These are phyloP conservation scores for Latheticus oryzae DNA, from an alignment of 2,888 invertebrate genomes.

Conservation along the genomic window DNA sequence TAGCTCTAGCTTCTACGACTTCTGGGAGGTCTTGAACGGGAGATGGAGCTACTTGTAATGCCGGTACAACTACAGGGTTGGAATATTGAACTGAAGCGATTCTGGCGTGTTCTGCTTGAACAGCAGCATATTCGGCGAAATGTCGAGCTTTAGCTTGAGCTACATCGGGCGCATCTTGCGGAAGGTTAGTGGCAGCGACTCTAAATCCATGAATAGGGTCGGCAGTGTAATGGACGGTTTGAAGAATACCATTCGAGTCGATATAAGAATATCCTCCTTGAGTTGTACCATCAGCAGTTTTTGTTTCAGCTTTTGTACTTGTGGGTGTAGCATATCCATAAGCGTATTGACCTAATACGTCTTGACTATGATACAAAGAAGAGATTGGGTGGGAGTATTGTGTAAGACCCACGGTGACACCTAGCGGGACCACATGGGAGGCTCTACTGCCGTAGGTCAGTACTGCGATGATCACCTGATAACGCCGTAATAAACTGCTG, in stretches of 20 bases:
- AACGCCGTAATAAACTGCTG: background rate
- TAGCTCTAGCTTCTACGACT: constrained; percentile 60
- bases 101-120: constrained; percentile 56
- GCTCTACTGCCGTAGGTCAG: constrained; percentile 1
- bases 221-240: constrained; percentile 74
- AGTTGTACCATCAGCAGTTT: constrained; percentile 72
- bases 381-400: constrained; percentile 61
- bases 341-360: constrained; percentile 70
- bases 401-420: constrained; percentile 64
- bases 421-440: constrained; percentile 45
- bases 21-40: constrained; percentile 64
- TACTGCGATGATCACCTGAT: constrained; percentile 5
- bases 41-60: constrained; percentile 56
- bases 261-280: constrained; percentile 77
- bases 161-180: constrained; percentile 64
- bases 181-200: constrained; percentile 75
- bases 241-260: constrained; percentile 73
- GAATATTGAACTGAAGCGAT: constrained; percentile 53
- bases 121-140: constrained; percentile 57
- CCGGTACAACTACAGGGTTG: constrained; percentile 54
- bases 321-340: constrained; percentile 76
- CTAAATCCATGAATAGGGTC: constrained; percentile 74
- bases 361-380: constrained; percentile 69
- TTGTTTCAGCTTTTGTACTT: constrained; percentile 74
- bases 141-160: constrained; percentile 61